These are phyloP conservation scores for Zootermopsis nevadensis DNA, from an alignment of 2,888 invertebrate species.

Conservation along the genomic window DNA sequence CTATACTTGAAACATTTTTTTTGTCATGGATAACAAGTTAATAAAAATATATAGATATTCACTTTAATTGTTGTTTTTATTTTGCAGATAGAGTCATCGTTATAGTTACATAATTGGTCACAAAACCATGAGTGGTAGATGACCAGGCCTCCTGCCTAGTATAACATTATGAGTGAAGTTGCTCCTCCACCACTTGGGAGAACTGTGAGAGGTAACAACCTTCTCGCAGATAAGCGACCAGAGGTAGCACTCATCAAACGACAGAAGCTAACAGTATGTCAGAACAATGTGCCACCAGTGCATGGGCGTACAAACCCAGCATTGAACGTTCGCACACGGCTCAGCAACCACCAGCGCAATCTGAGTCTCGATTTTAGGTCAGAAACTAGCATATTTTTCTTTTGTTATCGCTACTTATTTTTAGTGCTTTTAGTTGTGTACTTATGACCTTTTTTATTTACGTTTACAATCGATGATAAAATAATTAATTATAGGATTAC, in stretches of 20 bases:
- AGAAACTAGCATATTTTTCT: neutral
- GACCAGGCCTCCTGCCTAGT: slow-evolving; percentile 57
- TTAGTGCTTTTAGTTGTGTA: no score
- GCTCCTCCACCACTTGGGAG: slow-evolving; percentile 62
- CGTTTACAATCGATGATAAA: no score
- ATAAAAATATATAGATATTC: no score
- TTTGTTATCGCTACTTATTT: no score
- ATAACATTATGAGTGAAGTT: slow-evolving; percentile 62
- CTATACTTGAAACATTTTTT: no score
- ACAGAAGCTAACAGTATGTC: slow-evolving; percentile 60
- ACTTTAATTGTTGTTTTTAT: neutral
- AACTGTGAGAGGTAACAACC: slow-evolving; percentile 55
- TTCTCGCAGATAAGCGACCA: slow-evolving; percentile 55
- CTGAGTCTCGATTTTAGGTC: slow-evolving; percentile 90
- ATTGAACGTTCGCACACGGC: slow-evolving; percentile 65
- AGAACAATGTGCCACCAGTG: slow-evolving; percentile 68
- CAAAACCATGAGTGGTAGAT: slow-evolving; percentile 61
- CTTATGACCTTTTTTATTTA: no score
- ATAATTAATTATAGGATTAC: no score
- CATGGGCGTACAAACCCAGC: slow-evolving; percentile 67
- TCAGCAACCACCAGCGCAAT: slow-evolving; percentile 84
- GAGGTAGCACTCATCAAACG: slow-evolving; percentile 61
- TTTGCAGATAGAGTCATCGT: neutral
- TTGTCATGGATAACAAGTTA: no score
- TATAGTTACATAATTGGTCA: neutral